Percentiles rank a stretch among this genome's conserved stretches.
These are phyloP conservation scores for Vireo altiloquus DNA, from an alignment of 2,113 vertebrate genomes.

Conservation along the genomic window DNA sequence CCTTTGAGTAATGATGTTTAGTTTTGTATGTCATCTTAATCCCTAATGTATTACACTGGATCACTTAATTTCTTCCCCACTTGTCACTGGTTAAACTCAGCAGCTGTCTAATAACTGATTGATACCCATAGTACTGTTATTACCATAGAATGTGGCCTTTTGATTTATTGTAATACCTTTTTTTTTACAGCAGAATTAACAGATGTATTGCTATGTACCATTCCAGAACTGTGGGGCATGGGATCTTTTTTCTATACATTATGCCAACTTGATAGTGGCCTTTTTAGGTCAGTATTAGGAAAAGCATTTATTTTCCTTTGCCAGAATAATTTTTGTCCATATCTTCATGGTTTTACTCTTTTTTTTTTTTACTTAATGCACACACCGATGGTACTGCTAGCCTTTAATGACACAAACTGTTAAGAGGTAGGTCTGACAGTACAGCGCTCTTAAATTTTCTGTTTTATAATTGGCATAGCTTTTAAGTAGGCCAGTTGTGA, in stretches of 20 bases:
- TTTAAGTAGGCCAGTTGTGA: not conserved
- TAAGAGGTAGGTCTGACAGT: not conserved
- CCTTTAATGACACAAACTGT: not conserved
- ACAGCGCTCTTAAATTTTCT: not conserved
- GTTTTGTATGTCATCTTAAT: not conserved
- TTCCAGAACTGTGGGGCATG: not conserved
- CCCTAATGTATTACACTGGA: not conserved
- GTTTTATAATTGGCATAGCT: not conserved
- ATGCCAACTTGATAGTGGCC: not conserved
- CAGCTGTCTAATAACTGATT: not conserved
- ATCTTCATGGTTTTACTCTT: not conserved
- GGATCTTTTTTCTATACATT: not conserved
- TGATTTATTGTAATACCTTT: not conserved
- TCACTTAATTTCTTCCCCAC: not conserved
- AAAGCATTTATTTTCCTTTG: not conserved
- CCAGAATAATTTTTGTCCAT: not conserved
- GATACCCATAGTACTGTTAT: not conserved
- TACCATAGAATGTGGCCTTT: not conserved
- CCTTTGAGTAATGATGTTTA: not conserved
- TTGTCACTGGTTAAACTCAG: not conserved
- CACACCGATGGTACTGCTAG: not conserved
- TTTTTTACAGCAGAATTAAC: not conserved
- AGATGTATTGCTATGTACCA: not conserved
- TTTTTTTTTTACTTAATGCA: not conserved
- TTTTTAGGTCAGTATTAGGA: not conserved